Base-by-base conservation (phyloP, 2,888 invertebrate genomes). In the Agonopterix arenella region DNA sequence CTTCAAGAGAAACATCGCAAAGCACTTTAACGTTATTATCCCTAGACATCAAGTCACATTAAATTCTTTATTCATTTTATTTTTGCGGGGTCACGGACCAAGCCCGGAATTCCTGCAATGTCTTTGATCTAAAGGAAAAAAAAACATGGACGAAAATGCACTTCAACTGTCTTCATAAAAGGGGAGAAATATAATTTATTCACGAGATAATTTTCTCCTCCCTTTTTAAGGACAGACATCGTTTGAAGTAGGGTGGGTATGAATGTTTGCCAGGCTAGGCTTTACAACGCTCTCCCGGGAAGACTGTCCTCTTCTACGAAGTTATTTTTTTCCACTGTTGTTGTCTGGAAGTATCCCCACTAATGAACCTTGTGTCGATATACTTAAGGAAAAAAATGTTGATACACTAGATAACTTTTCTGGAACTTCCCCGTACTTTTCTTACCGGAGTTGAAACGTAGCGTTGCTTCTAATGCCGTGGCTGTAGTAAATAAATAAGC, bases 121-220 rank as follows among this genome's bases (percentile, higher is more conserved):
- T 70, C 84, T 86, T 89, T 88, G 88, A 88, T 86, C 83, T 80
- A 68, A 75, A 72, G 65, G 73, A 72, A 76, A 76, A 72, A 72
- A 77, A 76, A 80, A 80, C 61, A 76, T 75, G 80, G 76, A 79
- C 79, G 77, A 80, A 86, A 89, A 88, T 85, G 88, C 86, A 89
- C 84, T 88, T 80, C 77, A 82, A 73, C 79, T 79, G 84, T 86
- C 88, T 88, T 88, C 80, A 86, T 88, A 84, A 85, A 83, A 79
- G 84, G 84, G 73, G 79, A 76, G 77, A 80, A 84, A 85, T 85
- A 86, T 89, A 86, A 89, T 88, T 89, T 89, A 89, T 89, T 89
- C 88, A 89, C 76, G 80, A 85, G 86, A 89, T 88, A 89, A 88
- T 89, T 88, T 86, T 84, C 88, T 86, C 78, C 78, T 79, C 80